Conservation (phyloP, 1,140 invertebrate species). For the Nixonia krombeini region DNA sequence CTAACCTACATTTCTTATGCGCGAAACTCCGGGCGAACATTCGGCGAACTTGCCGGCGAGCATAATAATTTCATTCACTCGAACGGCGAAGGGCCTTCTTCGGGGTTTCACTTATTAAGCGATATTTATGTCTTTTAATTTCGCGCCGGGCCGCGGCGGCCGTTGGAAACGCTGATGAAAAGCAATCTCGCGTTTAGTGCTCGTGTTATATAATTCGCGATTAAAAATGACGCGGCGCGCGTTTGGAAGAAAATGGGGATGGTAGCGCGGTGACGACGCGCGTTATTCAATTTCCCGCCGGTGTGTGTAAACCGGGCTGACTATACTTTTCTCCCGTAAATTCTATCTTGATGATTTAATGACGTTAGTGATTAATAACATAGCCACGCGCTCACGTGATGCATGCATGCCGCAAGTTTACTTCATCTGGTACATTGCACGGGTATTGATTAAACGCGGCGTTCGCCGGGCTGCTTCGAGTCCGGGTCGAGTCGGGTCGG, state of each 20-base stretch:
- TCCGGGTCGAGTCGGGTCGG: slow-evolving; percentile 50
- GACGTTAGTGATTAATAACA: slow-evolving; percentile 42
- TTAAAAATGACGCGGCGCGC: too few relatives aligned
- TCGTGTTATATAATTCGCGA: too few relatives aligned
- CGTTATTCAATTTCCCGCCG: slow-evolving; percentile 24
- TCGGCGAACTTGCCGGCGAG: background rate
- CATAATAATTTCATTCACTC: background rate
- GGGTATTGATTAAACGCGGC: slow-evolving; percentile 69
- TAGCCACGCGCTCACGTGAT: slow-evolving; percentile 28
- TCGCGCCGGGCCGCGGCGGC: too few relatives aligned
- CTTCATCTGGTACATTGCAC: slow-evolving; percentile 46
- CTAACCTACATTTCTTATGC: background rate
- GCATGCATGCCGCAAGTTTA: slow-evolving; percentile 32
- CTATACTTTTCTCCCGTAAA: slow-evolving; percentile 31
- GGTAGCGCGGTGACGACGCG: too few relatives aligned
- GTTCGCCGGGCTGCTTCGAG: slow-evolving; percentile 43
- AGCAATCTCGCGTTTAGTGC: too few relatives aligned
- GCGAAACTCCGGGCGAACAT: background rate
- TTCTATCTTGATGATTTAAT: slow-evolving; percentile 45
- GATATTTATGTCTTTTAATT: slow-evolving; percentile 39
- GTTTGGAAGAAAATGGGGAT: too few relatives aligned
- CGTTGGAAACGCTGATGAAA: too few relatives aligned
- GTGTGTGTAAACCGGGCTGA: slow-evolving; percentile 32
- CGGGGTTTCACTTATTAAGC: background rate
- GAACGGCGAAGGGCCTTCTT: too few relatives aligned